These are phyloP conservation scores for Marisa cornuarietis DNA, from an alignment of 1,140 invertebrate species.

Conservation along the genomic window DNA sequence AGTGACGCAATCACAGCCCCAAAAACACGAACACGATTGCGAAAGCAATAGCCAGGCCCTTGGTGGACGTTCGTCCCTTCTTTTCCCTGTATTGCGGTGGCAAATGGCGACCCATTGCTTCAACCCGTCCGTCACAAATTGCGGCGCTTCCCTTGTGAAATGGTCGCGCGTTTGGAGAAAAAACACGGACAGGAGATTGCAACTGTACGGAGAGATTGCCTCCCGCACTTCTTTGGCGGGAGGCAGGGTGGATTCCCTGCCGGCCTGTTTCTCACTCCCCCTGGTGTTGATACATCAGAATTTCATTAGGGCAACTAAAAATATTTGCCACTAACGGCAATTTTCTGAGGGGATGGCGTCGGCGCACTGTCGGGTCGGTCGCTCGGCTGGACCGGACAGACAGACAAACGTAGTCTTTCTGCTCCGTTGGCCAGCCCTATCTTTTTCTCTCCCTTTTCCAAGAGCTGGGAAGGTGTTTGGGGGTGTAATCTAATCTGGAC, in stretches of 20 bases:
- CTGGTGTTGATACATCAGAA: constrained; percentile 8
- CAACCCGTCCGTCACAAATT: background rate
- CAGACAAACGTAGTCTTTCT: background rate
- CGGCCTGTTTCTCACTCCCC: background rate
- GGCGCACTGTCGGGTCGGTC: background rate
- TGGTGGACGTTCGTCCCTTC: too few relatives aligned
- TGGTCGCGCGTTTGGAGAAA: background rate
- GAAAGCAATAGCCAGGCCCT: too few relatives aligned
- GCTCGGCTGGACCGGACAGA: background rate
- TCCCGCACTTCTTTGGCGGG: background rate
- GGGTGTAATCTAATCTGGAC: background rate
- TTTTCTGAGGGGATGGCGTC: background rate
- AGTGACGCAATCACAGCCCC: too few relatives aligned
- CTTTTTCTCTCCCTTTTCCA: too few relatives aligned
- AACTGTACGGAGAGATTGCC: background rate
- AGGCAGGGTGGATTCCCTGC: background rate
- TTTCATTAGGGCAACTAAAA: constrained; percentile 9
- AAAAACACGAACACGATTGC: too few relatives aligned
- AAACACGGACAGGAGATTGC: constrained; percentile 5
- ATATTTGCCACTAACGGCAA: background rate
- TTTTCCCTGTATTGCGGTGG: too few relatives aligned
- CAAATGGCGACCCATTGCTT: background rate
- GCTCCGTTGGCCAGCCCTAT: background rate
- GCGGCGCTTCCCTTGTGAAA: background rate
- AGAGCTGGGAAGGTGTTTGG: too few relatives aligned